Base-by-base conservation (phyloP, 2,113 vertebrate species). In the Actenoides lindsayi region DNA sequence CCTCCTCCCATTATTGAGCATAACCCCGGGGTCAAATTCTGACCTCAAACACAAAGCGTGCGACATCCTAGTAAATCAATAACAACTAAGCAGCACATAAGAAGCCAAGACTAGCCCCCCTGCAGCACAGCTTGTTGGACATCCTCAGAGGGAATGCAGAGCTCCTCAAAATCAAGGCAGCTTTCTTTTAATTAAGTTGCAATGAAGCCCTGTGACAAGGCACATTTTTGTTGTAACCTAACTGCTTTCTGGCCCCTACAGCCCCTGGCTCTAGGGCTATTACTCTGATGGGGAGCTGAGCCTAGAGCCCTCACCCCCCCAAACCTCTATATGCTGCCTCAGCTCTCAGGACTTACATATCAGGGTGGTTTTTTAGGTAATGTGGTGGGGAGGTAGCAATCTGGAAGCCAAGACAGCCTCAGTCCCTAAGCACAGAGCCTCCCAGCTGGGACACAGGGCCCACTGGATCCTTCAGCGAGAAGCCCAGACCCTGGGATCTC, bases 21-120 rank as follows among this genome's bases (percentile, higher is more conserved):
- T 64, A 87, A 92, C 37, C 69, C 74, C 30, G 25, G 46, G 50
- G 91, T 96, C 94, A 94, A 62, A 89, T 65, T 79, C 73, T 83
- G 73, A 90, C 83, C 95, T 91, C 74, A 79, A 95, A 92, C 59
- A 92, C 59, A 46, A 87, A 92, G 90, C 4, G 1, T 68, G 74
- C 48, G 82, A 46, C 89, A 87, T 62, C n/a, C 37, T 50, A 79
- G 48, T 77, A 76, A 94, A 96, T 84, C 85, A 93, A 30, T 92
- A 91, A 74, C 73, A 89, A 86, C 83, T 65, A 56, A 68, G 42
- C 48, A 90, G 82, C 51, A 64, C 7, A 7, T n/a, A 74, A 86
- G 73, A 59, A 70, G 50, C 68, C 68, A 83, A 67, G 54, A 51
- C 12, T 59, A 30, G n/a, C 54, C 42, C 16, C 11, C 35, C n/a